A percentile compares a stretch with the other conserved stretches of the same genome.
Evolutionary conservation across 2,888 invertebrate species (phyloP).

Genomic region (Smittia sp.): DNA sequence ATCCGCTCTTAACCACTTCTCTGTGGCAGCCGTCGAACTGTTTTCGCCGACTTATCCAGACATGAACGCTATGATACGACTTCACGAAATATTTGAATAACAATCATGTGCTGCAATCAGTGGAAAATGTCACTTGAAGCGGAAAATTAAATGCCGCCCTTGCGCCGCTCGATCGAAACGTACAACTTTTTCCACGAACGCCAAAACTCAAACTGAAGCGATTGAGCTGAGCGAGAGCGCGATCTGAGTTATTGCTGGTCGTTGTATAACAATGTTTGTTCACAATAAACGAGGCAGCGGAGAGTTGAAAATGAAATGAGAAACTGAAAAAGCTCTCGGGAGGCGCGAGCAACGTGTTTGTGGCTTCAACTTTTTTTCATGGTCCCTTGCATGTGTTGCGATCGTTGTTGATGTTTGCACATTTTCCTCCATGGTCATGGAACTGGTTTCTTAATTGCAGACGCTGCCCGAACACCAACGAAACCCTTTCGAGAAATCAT

Average conservation of each 20-base stretch:
- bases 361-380: too few species aligned
- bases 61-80: background rate
- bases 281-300: conserved; percentile 19
- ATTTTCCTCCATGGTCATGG: conserved; percentile 37
- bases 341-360: background rate
- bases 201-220: conserved; percentile 32
- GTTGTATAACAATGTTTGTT: conserved; percentile 40
- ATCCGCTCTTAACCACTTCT: background rate
- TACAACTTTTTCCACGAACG: conserved; percentile 28
- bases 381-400: background rate
- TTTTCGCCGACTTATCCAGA: background rate
- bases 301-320: conserved; percentile 25
- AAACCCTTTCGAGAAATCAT: background rate
- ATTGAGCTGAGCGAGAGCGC: conserved; percentile 22
- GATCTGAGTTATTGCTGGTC: background rate
- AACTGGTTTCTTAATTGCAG: conserved; percentile 30
- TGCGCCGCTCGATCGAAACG: background rate
- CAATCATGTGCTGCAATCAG: background rate
- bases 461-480: background rate
- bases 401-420: conserved; percentile 32
- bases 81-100: background rate
- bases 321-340: conserved; percentile 26
- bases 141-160: conserved; percentile 10
- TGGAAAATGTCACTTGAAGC: conserved; percentile 26
- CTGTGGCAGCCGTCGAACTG: background rate